phyloP scores from a whole-genome alignment of 2,113 vertebrate genomes.

The Morone saxatilis region DNA sequence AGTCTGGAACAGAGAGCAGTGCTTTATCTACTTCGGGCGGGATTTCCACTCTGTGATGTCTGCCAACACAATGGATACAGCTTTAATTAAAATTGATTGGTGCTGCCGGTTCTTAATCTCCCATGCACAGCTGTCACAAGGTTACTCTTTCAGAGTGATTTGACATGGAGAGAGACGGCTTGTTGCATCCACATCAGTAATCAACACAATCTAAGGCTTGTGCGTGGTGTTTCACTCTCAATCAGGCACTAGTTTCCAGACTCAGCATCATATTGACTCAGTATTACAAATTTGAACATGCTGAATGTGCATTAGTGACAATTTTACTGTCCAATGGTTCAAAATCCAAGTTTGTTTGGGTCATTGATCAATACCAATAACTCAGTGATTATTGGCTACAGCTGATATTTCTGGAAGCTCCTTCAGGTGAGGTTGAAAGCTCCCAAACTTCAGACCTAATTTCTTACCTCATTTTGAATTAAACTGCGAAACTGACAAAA shows the following conservation, averaged over 20 bases:
- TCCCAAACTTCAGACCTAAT: too few relatives aligned
- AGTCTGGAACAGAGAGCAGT: constrained; percentile 49
- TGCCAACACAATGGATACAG: constrained; percentile 69
- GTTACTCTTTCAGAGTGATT: constrained; percentile 49
- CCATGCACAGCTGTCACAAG: constrained; percentile 60
- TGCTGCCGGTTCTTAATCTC: constrained; percentile 58
- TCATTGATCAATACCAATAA: constrained; percentile 12
- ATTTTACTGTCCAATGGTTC: not conserved
- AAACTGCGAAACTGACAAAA: too few relatives aligned
- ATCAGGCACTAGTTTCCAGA: not conserved
- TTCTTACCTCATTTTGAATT: too few relatives aligned
- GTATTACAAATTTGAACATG: not conserved
- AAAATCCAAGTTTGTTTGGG: not conserved
- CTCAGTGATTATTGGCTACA: not conserved
- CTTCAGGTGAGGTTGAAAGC: too few relatives aligned
- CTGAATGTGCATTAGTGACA: not conserved
- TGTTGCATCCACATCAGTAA: constrained; percentile 38
- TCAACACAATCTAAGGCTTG: constrained; percentile 1
- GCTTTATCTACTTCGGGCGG: constrained; percentile 50
- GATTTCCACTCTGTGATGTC: constrained; percentile 61
- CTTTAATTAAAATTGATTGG: constrained; percentile 78
- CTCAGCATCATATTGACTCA: not conserved
- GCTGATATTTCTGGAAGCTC: not conserved
- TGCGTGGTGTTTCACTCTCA: constrained; percentile 4
- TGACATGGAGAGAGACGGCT: constrained; percentile 25